Base-by-base conservation (phyloP, 2,113 vertebrate species). In the Girardinichthys multiradiatus region DNA sequence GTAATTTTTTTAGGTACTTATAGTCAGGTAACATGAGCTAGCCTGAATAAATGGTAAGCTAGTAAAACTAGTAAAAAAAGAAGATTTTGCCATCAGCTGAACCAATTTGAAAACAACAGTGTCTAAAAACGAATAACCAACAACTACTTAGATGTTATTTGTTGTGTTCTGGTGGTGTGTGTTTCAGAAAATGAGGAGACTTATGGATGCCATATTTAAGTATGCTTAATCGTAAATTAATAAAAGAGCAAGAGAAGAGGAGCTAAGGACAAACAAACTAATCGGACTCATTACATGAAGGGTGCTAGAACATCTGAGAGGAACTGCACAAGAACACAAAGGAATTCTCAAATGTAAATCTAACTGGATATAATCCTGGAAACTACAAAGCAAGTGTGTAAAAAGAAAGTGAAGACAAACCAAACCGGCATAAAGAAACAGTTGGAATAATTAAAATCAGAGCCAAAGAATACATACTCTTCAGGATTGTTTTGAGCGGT, bases 391-490 rank as follows among this genome's bases (percentile, higher is more conserved):
- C 11, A 39, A 39, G 39, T 42, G 39, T 42, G 14, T 58, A 66
- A 60, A 48, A 7, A 31, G 21, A 39, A 79, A 72, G 17, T n/a
- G 74, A 57, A 57, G 70, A 21, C 33, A 35, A 37, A 6, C 15
- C 19, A 31, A 65, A 42, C 2, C 51, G 54, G 29, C 4, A 5
- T 33, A 79, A 57, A 78, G 57, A 31, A 28, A 17, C 31, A 15
- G 11, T 4, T 37, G 37, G 9, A 63, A 31, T 69, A 70, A 39
- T 45, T 5, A 29, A 58, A 64, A 15, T 2, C 30, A 7, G 17
- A 21, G 45, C 14, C 35, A 67, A 68, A 67, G 39, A 66, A 15
- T 1, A 90, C 97, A 77, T 93, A 99, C 98, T 97, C 96, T 86
- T 98, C 96, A 10, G 94, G 77, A 87, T 30, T 92, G 90, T 92